Conservation (phyloP, 2,888 invertebrate genomes). For the Buathra laborator region DNA sequence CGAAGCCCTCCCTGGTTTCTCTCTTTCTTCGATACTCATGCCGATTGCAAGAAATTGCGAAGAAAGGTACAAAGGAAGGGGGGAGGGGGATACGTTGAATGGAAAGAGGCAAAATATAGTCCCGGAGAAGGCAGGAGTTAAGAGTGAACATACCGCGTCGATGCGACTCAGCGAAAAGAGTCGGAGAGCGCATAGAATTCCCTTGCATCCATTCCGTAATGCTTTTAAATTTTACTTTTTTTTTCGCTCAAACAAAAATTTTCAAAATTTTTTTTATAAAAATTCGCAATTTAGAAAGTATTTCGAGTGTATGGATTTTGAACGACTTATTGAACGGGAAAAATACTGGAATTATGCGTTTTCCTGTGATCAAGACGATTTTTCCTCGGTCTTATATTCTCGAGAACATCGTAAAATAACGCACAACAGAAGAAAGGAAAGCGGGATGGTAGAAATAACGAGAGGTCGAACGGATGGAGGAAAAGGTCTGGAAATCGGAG, state of each 20-base stretch:
- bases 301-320: no score
- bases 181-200: neutral
- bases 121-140: slow-evolving; percentile 10
- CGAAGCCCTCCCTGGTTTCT: slow-evolving; percentile 21
- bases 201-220: no score
- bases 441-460: slow-evolving; percentile 20
- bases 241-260: no score
- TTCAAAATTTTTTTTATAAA: neutral
- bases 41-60: slow-evolving; percentile 55
- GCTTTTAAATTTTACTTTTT: no score
- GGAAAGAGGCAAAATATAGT: neutral
- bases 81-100: neutral
- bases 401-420: neutral
- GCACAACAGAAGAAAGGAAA: slow-evolving; percentile 21
- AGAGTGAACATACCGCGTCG: slow-evolving; percentile 38
- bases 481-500: slow-evolving; percentile 15
- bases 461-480: slow-evolving; percentile 31
- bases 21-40: slow-evolving; percentile 15
- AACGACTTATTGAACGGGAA: no score
- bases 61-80: slow-evolving; percentile 28
- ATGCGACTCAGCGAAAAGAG: neutral
- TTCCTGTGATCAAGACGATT: no score
- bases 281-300: no score
- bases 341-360: no score
- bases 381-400: no score